A percentile compares a stretch with the other conserved stretches of the same genome.
Conservation (phyloP, 1,140 invertebrate species). For the Arctopsyche grandis region DNA sequence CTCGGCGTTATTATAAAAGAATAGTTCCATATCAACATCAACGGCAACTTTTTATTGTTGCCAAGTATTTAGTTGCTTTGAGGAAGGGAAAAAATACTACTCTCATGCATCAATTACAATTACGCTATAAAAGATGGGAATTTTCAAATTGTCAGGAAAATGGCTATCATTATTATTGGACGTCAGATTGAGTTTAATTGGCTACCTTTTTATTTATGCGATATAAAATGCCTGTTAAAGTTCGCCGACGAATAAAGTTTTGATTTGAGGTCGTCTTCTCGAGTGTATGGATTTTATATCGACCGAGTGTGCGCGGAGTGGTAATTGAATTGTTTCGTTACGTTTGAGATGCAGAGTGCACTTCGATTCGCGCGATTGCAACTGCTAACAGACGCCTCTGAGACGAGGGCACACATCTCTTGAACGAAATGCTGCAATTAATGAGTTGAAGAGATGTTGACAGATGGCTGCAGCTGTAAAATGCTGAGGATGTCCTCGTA, state of each 20-base stretch:
- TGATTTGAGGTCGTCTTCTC: too few species aligned
- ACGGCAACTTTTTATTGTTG: not conserved
- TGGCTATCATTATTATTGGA: not conserved
- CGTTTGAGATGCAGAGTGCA: not conserved
- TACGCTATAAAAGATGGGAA: conserved; percentile 18
- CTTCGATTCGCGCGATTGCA: not conserved
- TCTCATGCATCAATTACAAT: conserved; percentile 37
- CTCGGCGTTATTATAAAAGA: conserved; percentile 6
- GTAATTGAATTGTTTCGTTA: not conserved
- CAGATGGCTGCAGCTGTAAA: conserved; percentile 48
- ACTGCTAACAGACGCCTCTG: conserved; percentile 36
- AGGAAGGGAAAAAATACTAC: not conserved
- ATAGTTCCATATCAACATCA: conserved; percentile 20
- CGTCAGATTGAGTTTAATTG: conserved; percentile 25
- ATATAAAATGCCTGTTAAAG: not conserved
- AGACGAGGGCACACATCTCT: conserved; percentile 38
- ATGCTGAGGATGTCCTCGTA: conserved; percentile 39
- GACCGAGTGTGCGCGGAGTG: too few species aligned
- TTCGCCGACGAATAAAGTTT: not conserved
- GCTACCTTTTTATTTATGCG: not conserved
- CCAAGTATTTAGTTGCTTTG: not conserved
- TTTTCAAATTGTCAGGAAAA: conserved; percentile 24
- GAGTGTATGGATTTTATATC: not conserved
- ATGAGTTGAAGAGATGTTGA: conserved; percentile 39
- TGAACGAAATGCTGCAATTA: conserved; percentile 19